Percentiles rank a stretch among this genome's conserved stretches.
Evolutionary conservation across 2,113 vertebrate species (phyloP).

Genomic region (Amphiprion ocellaris): DNA sequence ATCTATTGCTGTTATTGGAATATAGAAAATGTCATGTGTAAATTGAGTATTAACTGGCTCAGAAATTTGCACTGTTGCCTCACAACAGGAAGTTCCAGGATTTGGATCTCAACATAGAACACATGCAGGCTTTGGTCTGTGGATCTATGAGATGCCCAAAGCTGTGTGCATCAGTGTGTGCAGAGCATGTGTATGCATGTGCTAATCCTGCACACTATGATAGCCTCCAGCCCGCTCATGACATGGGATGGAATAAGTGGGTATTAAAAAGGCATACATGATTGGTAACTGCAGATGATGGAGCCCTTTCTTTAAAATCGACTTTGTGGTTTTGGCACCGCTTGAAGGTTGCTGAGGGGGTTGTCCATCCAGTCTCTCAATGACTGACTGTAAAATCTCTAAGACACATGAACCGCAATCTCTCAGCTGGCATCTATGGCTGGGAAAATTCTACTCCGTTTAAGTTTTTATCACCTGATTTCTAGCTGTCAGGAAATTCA

Average conservation of each 20-base stretch:
- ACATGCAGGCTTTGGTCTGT: not conserved
- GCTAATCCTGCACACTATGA: not conserved
- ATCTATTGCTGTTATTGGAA: no score
- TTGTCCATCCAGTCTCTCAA: not conserved
- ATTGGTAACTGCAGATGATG: constrained; percentile 32
- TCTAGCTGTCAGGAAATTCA: not conserved
- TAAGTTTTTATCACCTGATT: not conserved
- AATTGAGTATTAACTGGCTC: no score
- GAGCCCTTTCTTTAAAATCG: constrained; percentile 24
- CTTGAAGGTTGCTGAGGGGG: not conserved
- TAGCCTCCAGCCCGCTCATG: not conserved
- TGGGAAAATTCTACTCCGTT: not conserved
- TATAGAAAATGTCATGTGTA: no score
- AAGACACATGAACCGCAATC: not conserved
- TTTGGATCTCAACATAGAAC: not conserved
- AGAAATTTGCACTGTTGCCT: no score
- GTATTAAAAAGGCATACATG: not conserved
- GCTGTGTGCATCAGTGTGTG: not conserved
- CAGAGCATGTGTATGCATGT: not conserved
- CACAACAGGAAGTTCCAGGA: no score
- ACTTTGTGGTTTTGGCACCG: constrained; percentile 34
- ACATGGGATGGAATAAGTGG: constrained; percentile 28
- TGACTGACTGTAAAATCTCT: constrained; percentile 16
- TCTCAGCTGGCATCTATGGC: not conserved
- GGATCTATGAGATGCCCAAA: not conserved